Evolutionary conservation across 2,888 invertebrate species (phyloP).

Genomic region (Callinectes sapidus): DNA sequence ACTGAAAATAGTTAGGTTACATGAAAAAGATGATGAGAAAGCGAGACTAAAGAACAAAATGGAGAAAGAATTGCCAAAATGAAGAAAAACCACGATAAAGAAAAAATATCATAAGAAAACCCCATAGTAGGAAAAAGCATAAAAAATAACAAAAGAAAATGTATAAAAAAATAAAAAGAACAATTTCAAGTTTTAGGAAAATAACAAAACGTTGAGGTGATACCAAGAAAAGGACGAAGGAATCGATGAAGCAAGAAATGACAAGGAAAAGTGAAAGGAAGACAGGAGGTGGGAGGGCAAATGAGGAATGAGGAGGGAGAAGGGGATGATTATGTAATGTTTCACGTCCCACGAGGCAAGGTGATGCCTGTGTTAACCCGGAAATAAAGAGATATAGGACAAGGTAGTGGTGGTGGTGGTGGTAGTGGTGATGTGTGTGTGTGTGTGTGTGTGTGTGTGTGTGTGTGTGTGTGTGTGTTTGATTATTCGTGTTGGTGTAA

Average conservation of each 20-base stretch:
- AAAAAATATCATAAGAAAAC: background rate
- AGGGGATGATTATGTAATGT: background rate
- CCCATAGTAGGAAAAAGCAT: background rate
- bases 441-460: background rate
- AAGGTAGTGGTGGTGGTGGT: background rate
- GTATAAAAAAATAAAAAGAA: background rate
- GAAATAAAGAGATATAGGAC: constrained; percentile 10
- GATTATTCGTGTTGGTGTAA: background rate
- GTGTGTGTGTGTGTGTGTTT: background rate
- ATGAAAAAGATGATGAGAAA: background rate
- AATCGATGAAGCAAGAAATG: background rate
- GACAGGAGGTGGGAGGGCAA: background rate
- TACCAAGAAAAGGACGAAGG: background rate
- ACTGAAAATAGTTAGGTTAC: background rate
- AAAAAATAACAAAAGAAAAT: background rate
- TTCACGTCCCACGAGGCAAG: background rate
- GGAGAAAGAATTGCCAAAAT: background rate
- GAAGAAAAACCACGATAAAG: background rate
- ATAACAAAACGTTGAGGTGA: background rate
- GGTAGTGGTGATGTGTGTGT: background rate
- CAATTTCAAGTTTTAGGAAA: background rate
- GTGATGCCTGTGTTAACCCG: background rate
- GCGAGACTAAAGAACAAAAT: background rate
- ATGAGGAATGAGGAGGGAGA: background rate
- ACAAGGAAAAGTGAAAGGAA: background rate